Evolutionary conservation across 2,113 vertebrate genomes (phyloP).

Genomic region (Emberiza fucata): DNA sequence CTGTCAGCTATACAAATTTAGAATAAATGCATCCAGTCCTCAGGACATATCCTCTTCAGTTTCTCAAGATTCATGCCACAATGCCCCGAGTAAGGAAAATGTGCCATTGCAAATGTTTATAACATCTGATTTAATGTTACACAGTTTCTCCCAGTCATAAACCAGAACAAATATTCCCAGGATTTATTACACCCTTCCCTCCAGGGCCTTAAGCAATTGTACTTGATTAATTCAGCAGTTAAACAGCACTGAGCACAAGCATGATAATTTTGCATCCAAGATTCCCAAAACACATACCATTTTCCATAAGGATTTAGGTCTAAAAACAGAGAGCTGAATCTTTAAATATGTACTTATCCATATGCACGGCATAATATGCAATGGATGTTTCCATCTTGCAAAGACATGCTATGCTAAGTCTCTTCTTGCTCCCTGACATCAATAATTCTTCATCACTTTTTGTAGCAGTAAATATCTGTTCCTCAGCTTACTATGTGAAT

Average conservation of each 20-base stretch:
- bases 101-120: slow-evolving; percentile 63
- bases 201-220: slow-evolving; percentile 63
- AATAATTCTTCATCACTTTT: background rate
- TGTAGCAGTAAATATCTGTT: background rate
- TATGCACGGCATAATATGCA: background rate
- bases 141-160: slow-evolving; percentile 63
- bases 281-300: slow-evolving; percentile 56
- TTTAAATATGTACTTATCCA: slow-evolving; percentile 42
- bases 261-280: slow-evolving; percentile 35
- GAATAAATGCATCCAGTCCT: background rate
- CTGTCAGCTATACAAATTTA: background rate
- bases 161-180: slow-evolving; percentile 71
- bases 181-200: slow-evolving; percentile 75
- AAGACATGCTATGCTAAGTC: background rate
- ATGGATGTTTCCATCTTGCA: background rate
- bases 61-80: slow-evolving; percentile 56
- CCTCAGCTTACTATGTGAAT: background rate
- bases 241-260: slow-evolving; percentile 41
- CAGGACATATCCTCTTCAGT: background rate
- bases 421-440: background rate
- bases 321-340: slow-evolving; percentile 25
- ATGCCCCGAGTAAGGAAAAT: slow-evolving; percentile 53
- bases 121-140: slow-evolving; percentile 65
- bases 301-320: slow-evolving; percentile 65
- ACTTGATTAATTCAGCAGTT: slow-evolving; percentile 63